Base-by-base conservation (phyloP, 2,113 vertebrate species). In the Pituophis catenifer region DNA sequence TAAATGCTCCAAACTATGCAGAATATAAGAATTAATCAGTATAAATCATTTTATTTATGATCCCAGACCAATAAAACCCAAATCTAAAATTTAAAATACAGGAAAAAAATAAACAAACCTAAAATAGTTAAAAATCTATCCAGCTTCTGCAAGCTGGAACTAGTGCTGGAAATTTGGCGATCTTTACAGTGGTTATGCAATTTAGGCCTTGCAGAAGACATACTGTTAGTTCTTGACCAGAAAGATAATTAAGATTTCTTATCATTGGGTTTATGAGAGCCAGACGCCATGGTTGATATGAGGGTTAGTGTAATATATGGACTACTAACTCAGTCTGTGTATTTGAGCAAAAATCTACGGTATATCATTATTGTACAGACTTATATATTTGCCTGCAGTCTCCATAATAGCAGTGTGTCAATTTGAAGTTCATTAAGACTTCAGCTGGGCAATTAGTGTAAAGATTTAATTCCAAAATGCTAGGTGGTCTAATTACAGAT, bases 1-100 rank as follows among this genome's bases (percentile, higher is more conserved):
- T 98, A 44, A 97, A 97, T 91, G 98, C 97, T 91, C 99, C 99
- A 95, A 99, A 99, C 99, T 99, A 97, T 95, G 95, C 90, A 3
- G 94, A 88, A 90, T 89, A 29, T 3, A 93, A 13, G 13, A 65
- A 44, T 9, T 81, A 81, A 81, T 81, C 33, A 81, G 17, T 38
- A 81, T 81, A 38, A 81, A 81, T 81, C 1, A 38, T 81, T 38
- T 81, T 81, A 81, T 38, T 81, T 38, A 81, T 70, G 29, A 12
- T 70, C 62, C 62, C 62, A 15, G 65, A n/a, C 29, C 65, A 15
- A 6, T 70, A 70, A n/a, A n/a, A n/a, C 65, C 65, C 65, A 70
- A 70, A n/a, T 70, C n/a, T 70, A 70, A 70, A 70, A n/a, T n/a
- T 70, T 70, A n/a, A 70, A n/a, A 70, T 81, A 81, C 6, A 19